Conservation (phyloP, 2,797 vertebrate species). For the Pangasius mekongensis region DNA sequence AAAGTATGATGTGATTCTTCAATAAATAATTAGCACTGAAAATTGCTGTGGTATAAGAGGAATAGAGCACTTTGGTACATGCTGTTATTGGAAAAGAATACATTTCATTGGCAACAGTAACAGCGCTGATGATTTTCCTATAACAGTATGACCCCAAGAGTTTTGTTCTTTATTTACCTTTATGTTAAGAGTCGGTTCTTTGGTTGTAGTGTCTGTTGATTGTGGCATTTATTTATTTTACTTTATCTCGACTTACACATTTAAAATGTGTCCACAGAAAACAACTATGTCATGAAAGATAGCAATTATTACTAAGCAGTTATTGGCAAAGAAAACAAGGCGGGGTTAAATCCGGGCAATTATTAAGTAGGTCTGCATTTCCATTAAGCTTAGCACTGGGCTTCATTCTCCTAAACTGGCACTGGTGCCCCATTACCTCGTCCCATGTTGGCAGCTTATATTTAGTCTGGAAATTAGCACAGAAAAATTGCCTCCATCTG, state of each 20-base stretch:
- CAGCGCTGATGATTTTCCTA: background rate
- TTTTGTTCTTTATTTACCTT: background rate
- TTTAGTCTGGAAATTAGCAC: slow-evolving; percentile 67
- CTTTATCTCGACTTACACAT: background rate
- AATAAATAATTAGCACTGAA: background rate
- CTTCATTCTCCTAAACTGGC: slow-evolving; percentile 43
- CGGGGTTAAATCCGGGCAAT: background rate
- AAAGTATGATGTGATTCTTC: background rate
- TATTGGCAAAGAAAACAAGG: background rate
- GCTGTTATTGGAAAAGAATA: background rate
- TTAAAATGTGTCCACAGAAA: background rate
- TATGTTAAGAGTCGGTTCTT: background rate
- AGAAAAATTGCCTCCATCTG: slow-evolving; percentile 68
- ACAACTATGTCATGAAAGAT: background rate
- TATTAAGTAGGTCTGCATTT: background rate
- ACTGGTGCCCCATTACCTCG: slow-evolving; percentile 26
- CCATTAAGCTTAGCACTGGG: background rate
- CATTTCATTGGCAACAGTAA: background rate
- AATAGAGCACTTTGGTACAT: background rate
- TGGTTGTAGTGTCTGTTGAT: background rate
- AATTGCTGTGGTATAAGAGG: background rate
- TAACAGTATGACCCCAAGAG: background rate
- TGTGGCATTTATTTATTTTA: background rate
- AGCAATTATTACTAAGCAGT: background rate
- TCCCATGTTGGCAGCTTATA: slow-evolving; percentile 59